These are phyloP conservation scores for Octonoba sinensis DNA, from an alignment of 2,888 invertebrate species.

Conservation along the genomic window DNA sequence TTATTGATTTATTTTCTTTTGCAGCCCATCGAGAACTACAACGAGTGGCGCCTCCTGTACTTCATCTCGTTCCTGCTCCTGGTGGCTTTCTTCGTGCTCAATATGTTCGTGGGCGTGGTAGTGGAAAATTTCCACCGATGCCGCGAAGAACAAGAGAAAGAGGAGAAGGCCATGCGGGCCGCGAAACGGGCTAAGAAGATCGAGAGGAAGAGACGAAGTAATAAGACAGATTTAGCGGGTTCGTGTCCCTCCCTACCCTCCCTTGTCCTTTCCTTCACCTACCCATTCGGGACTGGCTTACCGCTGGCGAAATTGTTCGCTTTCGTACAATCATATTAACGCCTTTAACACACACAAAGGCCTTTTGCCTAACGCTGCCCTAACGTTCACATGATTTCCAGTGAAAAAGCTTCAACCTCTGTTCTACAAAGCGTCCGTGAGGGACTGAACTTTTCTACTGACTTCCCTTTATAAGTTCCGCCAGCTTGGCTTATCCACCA, in stretches of 20 bases:
- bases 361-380: neutral
- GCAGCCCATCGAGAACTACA: conserved; percentile 96
- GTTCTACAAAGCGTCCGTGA: too few species aligned
- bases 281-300: conserved; percentile 69
- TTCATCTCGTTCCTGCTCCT: conserved; percentile 98
- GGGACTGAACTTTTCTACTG: too few species aligned
- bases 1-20: conserved; percentile 67
- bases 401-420: too few species aligned
- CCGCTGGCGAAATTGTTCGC: neutral
- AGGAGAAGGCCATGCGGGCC: conserved; percentile 91
- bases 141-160: conserved; percentile 98
- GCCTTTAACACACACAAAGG: neutral
- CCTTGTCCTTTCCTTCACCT: conserved; percentile 67
- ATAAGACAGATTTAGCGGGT: conserved; percentile 71
- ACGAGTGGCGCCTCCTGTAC: conserved; percentile 97
- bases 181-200: conserved; percentile 93
- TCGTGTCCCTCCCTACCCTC: conserved; percentile 68
- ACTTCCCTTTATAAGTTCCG: too few species aligned
- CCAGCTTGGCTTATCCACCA: too few species aligned
- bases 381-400: too few species aligned
- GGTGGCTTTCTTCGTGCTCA: conserved; percentile 99
- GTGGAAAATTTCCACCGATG: conserved; percentile 99
- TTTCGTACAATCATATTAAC: neutral
- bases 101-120: conserved; percentile 99
- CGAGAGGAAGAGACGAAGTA: conserved; percentile 94